Evolutionary conservation across 2,113 vertebrate genomes (phyloP).

Genomic region (Tautogolabrus adspersus): DNA sequence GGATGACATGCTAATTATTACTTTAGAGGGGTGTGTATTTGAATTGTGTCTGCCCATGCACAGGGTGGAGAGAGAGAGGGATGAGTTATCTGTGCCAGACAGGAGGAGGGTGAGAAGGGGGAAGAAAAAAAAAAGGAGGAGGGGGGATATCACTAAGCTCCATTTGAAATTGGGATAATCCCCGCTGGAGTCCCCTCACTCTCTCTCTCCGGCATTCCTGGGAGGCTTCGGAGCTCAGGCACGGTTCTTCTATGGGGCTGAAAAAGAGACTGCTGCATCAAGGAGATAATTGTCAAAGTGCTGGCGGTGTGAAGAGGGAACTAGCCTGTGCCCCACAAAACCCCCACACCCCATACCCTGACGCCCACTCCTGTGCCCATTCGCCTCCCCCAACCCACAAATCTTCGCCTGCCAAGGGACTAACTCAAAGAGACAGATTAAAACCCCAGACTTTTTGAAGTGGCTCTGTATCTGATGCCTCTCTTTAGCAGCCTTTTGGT

Average conservation of each 20-base stretch:
- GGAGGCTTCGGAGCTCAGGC: constrained; percentile 67
- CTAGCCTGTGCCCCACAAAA: constrained; percentile 36
- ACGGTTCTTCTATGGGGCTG: constrained; percentile 44
- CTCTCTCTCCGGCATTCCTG: constrained; percentile 67
- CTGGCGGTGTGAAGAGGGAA: constrained; percentile 59
- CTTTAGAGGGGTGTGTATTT: constrained; percentile 32
- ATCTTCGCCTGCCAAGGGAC: constrained; percentile 29
- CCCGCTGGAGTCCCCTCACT: constrained; percentile 61
- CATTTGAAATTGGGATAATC: constrained; percentile 83
- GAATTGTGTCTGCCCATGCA: constrained; percentile 42
- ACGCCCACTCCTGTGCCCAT: constrained; percentile 42
- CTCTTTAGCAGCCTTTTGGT: constrained; percentile 25
- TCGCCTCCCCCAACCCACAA: constrained; percentile 13
- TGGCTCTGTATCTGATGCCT: constrained; percentile 48
- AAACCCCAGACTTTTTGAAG: constrained; percentile 47
- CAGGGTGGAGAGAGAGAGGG: constrained; percentile 33
- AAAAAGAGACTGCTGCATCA: constrained; percentile 62
- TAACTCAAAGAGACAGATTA: constrained; percentile 48
- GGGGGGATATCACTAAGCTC: constrained; percentile 75
- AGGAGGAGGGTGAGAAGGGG: constrained; percentile 64
- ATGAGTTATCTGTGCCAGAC: constrained; percentile 82
- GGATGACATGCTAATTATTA: constrained; percentile 74
- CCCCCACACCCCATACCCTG: constrained; percentile 17
- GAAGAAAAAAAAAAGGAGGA: constrained; percentile 45
- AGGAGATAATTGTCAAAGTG: constrained; percentile 77